Evolutionary conservation across 2,888 invertebrate species (phyloP).

Genomic region (Epinotia bilunana): DNA sequence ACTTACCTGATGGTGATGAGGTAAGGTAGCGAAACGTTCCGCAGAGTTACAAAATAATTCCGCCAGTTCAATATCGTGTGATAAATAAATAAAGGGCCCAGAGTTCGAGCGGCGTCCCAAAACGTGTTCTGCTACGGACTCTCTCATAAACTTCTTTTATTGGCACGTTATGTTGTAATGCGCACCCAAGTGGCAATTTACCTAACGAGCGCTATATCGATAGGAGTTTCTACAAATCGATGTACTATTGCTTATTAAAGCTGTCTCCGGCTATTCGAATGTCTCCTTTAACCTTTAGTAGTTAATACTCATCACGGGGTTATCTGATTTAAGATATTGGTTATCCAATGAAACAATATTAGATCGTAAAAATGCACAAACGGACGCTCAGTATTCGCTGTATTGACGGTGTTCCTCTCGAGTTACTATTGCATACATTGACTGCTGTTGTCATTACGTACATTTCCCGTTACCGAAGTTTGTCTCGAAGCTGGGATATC

Average conservation of each 20-base stretch:
- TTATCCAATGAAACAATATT: background rate
- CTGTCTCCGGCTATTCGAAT: constrained; percentile 9
- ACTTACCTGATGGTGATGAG: no score
- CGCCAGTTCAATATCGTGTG: constrained; percentile 46
- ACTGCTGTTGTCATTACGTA: background rate
- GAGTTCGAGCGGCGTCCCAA: constrained; percentile 49
- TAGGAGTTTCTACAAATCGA: constrained; percentile 44
- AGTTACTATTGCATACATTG: background rate
- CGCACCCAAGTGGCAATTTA: constrained; percentile 53
- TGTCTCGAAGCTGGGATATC: constrained; percentile 4
- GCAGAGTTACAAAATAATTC: constrained; percentile 36
- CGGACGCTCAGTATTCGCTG: background rate
- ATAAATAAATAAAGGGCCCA: constrained; percentile 50
- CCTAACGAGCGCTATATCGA: constrained; percentile 50
- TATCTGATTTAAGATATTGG: background rate
- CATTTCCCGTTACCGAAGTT: background rate
- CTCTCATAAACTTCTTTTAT: constrained; percentile 65
- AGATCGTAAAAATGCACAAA: background rate
- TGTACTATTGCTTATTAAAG: constrained; percentile 47
- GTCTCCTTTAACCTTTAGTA: background rate
- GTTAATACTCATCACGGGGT: background rate
- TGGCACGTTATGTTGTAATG: constrained; percentile 59
- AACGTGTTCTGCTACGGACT: constrained; percentile 46
- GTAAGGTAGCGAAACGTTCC: background rate
- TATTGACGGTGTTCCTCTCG: background rate